These are phyloP conservation scores for Pseudomyrmex concolor DNA, from an alignment of 1,140 invertebrate genomes.

Conservation along the genomic window DNA sequence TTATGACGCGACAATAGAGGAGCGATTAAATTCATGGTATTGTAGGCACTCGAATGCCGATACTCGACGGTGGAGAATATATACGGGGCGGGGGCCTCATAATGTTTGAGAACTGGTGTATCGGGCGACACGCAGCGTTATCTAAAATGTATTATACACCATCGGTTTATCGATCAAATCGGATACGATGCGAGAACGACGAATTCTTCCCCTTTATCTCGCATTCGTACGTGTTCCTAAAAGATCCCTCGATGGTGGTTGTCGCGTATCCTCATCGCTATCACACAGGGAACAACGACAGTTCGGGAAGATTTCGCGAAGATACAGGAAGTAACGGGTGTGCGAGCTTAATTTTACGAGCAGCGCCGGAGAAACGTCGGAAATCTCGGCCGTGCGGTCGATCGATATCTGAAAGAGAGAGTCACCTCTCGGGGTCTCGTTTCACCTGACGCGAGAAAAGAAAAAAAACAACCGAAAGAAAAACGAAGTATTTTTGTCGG, in stretches of 20 bases:
- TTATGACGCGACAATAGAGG: slow-evolving; percentile 38
- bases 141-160: slow-evolving; percentile 57
- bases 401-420: slow-evolving; percentile 42
- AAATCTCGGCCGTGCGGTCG: slow-evolving; percentile 31
- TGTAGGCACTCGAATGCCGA: slow-evolving; percentile 54
- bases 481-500: slow-evolving; percentile 9
- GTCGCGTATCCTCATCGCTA: slow-evolving; percentile 38
- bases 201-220: slow-evolving; percentile 28
- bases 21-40: slow-evolving; percentile 48
- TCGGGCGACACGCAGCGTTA: slow-evolving; percentile 55
- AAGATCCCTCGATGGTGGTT: slow-evolving; percentile 29
- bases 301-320: slow-evolving; percentile 44
- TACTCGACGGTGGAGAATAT: slow-evolving; percentile 18
- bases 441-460: not conserved
- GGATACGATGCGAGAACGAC: not conserved
- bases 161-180: slow-evolving; percentile 59
- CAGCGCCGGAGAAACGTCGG: slow-evolving; percentile 14
- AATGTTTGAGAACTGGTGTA: slow-evolving; percentile 60
- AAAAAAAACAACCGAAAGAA: not conserved
- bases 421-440: not conserved
- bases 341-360: slow-evolving; percentile 59
- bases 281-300: slow-evolving; percentile 30
- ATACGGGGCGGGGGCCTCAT: slow-evolving; percentile 4
- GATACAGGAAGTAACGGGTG: slow-evolving; percentile 51
- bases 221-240: slow-evolving; percentile 53